phyloP scores from a whole-genome alignment of 1,140 invertebrate species.

The Coptotermes formosanus region DNA sequence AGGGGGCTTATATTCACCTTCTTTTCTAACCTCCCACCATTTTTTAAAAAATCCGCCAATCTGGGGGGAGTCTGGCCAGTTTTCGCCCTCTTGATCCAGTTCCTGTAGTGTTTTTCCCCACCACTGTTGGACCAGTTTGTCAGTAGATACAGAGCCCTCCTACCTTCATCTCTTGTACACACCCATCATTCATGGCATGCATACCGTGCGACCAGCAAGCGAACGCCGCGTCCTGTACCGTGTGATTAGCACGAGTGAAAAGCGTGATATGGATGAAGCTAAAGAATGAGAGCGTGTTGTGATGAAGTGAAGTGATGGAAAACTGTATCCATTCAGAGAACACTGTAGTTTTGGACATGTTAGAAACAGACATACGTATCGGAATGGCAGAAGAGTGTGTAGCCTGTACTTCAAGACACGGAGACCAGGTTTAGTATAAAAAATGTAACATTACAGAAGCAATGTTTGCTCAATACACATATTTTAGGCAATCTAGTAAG shows the following conservation, averaged over 20 bases:
- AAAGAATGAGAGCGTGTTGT: neutral
- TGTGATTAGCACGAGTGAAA: neutral
- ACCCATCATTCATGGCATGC: neutral
- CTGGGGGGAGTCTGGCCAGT: conserved; percentile 26
- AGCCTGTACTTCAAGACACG: too few species aligned
- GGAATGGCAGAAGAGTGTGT: too few species aligned
- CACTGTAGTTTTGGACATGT: neutral
- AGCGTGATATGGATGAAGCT: neutral
- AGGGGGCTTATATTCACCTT: conserved; percentile 22
- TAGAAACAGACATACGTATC: too few species aligned
- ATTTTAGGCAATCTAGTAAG: too few species aligned
- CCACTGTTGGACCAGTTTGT: neutral
- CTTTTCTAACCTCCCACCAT: neutral
- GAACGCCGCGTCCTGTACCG: neutral
- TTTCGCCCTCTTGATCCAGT: conserved; percentile 21
- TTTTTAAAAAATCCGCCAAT: conserved; percentile 26
- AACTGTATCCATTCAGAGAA: neutral
- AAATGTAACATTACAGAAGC: too few species aligned
- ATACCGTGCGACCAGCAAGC: neutral
- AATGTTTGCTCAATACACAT: too few species aligned
- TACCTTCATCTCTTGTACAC: neutral
- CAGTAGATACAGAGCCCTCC: conserved; percentile 1
- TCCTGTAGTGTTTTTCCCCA: neutral
- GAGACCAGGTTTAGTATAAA: too few species aligned
- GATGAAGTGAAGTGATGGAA: neutral